These are phyloP conservation scores for Euspilapteryx auroguttella DNA, from an alignment of 2,888 invertebrate species.

Conservation along the genomic window DNA sequence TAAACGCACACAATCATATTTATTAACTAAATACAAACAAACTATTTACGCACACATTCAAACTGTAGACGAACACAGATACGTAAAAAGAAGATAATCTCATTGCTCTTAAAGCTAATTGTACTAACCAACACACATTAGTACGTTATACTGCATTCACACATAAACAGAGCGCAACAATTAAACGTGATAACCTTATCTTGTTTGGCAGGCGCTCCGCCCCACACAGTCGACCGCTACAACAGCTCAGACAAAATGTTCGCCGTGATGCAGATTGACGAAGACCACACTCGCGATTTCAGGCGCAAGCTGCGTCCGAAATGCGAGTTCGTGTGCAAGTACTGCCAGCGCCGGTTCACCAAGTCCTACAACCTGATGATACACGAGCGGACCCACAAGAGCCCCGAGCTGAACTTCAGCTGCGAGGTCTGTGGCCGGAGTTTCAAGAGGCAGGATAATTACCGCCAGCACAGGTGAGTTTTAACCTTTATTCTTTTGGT, in stretches of 20 bases:
- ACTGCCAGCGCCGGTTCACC: constrained; percentile 96
- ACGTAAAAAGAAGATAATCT: too few relatives aligned
- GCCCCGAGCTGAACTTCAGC: constrained; percentile 92
- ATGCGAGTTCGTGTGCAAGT: constrained; percentile 98
- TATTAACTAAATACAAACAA: too few relatives aligned
- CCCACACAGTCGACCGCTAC: constrained; percentile 43
- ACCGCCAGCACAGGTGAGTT: constrained; percentile 89
- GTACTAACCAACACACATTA: too few relatives aligned
- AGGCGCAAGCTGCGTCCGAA: constrained; percentile 88
- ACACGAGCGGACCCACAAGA: constrained; percentile 97
- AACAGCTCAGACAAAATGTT: constrained; percentile 72
- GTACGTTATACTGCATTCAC: too few relatives aligned
- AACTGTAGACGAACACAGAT: too few relatives aligned
- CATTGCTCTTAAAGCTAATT: too few relatives aligned
- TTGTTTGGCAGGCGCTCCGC: constrained; percentile 38
- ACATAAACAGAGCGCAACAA: too few relatives aligned
- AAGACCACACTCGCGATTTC: constrained; percentile 84
- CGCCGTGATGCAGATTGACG: constrained; percentile 89
- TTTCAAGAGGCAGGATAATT: constrained; percentile 96
- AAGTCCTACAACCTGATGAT: constrained; percentile 98
- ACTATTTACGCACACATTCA: too few relatives aligned
- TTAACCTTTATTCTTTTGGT: too few relatives aligned
- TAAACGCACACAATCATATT: too few relatives aligned
- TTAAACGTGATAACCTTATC: constrained; percentile 5
- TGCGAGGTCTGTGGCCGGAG: constrained; percentile 98